Base-by-base conservation (phyloP, 2,113 vertebrate species). In the Rhinopomastus cyanomelas region DNA sequence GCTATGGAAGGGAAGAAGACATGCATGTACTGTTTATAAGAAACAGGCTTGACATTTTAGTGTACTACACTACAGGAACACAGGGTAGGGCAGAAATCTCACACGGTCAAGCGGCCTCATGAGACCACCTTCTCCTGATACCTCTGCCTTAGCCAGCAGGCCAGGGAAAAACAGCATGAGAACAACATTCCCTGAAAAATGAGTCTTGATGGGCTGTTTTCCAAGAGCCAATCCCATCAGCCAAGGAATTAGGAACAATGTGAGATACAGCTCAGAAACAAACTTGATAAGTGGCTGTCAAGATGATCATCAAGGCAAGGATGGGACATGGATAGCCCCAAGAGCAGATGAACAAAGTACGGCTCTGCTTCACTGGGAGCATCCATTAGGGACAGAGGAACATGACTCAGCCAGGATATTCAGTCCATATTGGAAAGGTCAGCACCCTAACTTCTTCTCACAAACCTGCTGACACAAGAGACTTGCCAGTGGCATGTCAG, bases 71-170 rank as follows among this genome's bases (percentile, higher is more conserved):
- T 32, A 78, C 8, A 69, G 53, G 73, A 82, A 85, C 75, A 34
- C 16, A 46, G 49, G 51, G 14, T 16, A 81, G 53, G 51, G 14
- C 18, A 81, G 69, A 67, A 67, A 26, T 62, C 67, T 71, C 19
- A 74, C 14, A 8, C 3, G 26, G 13, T 16, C 48, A 78, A 37
- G 57, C 6, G 4, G 11, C 34, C 21, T 51, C 23, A 36, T 0
- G 0, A 72, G 20, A 13, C 39, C 25, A 46, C 6, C 11, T 61
- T 52, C 71, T 36, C 32, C 36, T 1, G 0, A 37, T 56, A 55
- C 7, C 11, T 52, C 57, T 61, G 36, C 13, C 73, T 32, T 30
- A 75, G 46, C 36, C 46, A 73, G 51, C 36, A 80, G 42, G 46
- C 42, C 0, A 48, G 46, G 1, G 21, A 51, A 67, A 81, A 80